Evolutionary conservation across 2,113 vertebrate genomes (phyloP), one percentile per base, ranked within the genome.

Genomic region (Etia nguti): DNA sequence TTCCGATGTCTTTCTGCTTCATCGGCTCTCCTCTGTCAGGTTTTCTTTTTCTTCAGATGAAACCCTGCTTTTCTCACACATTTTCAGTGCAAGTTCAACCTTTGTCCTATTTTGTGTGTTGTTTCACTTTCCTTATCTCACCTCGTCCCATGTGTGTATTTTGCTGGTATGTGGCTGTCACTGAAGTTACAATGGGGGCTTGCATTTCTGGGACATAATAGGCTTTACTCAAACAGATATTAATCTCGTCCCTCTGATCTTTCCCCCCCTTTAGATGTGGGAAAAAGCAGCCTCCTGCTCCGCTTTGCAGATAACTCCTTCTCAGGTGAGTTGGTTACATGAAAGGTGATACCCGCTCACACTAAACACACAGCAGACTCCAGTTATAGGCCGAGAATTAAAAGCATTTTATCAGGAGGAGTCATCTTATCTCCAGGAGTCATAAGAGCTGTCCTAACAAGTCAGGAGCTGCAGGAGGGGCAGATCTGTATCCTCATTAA

Each of bases 281-380:
- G 97, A 68, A 97, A 97, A 87, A 97, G 97, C 95, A 97, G 97
- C 90, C 95, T 97, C 4, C 94, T 97, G 52, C 95, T 97, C 12
- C 96, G 97, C 52, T 97, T 97, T 43, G 97, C 97, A 36, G 97
- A 97, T 89, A 97, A 96, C 90, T 97, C 97, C 73, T 97, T 97
- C 93, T 97, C 97, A 16, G 97, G 97, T 97, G 88, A 96, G 96
- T 50, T 0, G 5, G 95, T 46, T 48, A 50, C 43, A 31, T 50
- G 70, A 77, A 31, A 50, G 70, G 2, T 31, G 70, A 77, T n/a
- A 50, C 43, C 70, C 20, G 43, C 43, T 75, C 24, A 50, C 15
- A 50, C 22, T 43, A 43, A 75, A 75, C 22, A 48, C 68, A 75
- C 43, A 41, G 36, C 62, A n/a, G 2, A 54, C 43, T 48, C 29